Conservation (phyloP, 2,888 invertebrate species). For the Caradrina kadenii region DNA sequence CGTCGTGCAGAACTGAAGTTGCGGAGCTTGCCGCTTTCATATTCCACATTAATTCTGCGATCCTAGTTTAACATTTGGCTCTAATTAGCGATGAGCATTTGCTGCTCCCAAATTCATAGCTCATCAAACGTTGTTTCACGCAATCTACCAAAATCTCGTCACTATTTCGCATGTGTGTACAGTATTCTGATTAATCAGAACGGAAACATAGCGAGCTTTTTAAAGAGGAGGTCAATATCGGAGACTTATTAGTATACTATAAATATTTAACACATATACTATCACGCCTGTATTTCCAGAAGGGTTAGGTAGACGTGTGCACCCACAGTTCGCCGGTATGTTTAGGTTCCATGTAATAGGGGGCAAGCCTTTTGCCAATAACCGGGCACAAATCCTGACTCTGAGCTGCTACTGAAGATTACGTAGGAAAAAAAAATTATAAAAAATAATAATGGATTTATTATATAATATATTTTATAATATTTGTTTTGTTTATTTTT, state of each 20-base stretch:
- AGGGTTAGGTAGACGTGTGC: too few relatives aligned
- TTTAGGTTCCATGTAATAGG: too few relatives aligned
- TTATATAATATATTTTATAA: too few relatives aligned
- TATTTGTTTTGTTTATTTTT: too few relatives aligned
- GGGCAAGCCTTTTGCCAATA: too few relatives aligned
- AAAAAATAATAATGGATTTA: too few relatives aligned
- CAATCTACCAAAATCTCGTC: slow-evolving; percentile 35
- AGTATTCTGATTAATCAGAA: slow-evolving; percentile 43
- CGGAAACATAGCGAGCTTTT: slow-evolving; percentile 10
- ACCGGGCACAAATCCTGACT: too few relatives aligned
- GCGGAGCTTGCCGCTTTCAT: slow-evolving; percentile 59
- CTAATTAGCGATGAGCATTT: slow-evolving; percentile 67
- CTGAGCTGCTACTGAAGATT: too few relatives aligned
- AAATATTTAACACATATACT: too few relatives aligned
- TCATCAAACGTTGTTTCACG: slow-evolving; percentile 62
- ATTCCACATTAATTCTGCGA: slow-evolving; percentile 64
- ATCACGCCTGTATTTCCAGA: too few relatives aligned
- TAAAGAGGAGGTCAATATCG: neutral
- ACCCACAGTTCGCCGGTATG: too few relatives aligned
- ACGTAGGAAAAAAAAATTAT: too few relatives aligned
- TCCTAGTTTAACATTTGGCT: slow-evolving; percentile 62
- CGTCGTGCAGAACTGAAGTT: slow-evolving; percentile 56
- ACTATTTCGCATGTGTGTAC: slow-evolving; percentile 36
- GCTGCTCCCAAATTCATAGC: slow-evolving; percentile 65
- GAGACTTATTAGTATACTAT: neutral